These are phyloP conservation scores for Pissodes strobi DNA, from an alignment of 1,140 invertebrate genomes.

Conservation along the genomic window DNA sequence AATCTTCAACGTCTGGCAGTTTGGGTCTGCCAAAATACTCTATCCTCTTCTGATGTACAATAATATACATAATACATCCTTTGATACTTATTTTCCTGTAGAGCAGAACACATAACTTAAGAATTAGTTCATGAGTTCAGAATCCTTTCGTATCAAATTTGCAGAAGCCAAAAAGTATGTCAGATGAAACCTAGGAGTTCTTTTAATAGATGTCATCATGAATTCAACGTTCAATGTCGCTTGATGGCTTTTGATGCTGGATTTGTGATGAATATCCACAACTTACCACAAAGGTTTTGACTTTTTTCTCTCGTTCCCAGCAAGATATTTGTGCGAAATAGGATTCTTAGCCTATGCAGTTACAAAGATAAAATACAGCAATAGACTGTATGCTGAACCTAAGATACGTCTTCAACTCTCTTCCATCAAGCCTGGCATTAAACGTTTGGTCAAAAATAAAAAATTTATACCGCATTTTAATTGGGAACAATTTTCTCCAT, in stretches of 20 bases:
- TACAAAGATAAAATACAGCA: slow-evolving; percentile 13
- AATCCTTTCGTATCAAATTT: background rate
- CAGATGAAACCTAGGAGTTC: too few species aligned
- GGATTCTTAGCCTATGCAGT: slow-evolving; percentile 14
- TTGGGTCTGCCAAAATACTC: too few species aligned
- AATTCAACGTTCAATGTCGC: too few species aligned
- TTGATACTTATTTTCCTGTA: slow-evolving; percentile 10
- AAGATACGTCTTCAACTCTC: too few species aligned
- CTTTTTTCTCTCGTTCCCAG: slow-evolving; percentile 4
- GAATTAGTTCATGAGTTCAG: slow-evolving; percentile 3
- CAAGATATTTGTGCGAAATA: slow-evolving; percentile 11
- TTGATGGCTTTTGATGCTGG: background rate
- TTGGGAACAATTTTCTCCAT: too few species aligned
- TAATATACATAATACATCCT: too few species aligned
- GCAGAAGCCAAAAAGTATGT: slow-evolving; percentile 10
- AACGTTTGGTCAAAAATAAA: too few species aligned
- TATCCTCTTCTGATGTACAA: too few species aligned
- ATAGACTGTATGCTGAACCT: slow-evolving; percentile 3
- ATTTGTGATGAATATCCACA: slow-evolving; percentile 15
- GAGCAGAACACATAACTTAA: slow-evolving; percentile 3
- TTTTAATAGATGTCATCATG: too few species aligned
- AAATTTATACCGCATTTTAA: too few species aligned
- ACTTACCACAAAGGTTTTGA: slow-evolving; percentile 2
- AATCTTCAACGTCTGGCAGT: too few species aligned
- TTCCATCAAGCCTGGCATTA: too few species aligned